These are phyloP conservation scores for Hydrozoanthus tunicans DNA, from an alignment of 64 coral and sea anemone genomes.

Conservation along the genomic window DNA sequence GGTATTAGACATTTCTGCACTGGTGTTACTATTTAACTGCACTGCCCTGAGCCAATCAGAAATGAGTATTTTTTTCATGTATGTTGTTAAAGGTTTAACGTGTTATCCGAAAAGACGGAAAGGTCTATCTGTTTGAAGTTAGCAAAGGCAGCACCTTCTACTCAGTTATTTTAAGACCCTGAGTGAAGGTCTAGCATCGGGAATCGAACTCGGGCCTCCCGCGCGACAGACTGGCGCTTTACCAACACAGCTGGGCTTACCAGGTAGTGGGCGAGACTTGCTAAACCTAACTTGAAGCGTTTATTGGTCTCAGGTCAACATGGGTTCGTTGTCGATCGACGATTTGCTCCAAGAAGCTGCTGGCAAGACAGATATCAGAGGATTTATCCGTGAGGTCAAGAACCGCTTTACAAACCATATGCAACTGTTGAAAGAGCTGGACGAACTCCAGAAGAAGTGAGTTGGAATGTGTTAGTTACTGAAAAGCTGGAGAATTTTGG, in stretches of 20 bases:
- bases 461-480: conserved; percentile 12
- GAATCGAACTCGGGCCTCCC: too few species aligned
- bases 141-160: too few species aligned
- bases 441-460: conserved; percentile 86
- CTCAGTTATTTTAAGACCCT: too few species aligned
- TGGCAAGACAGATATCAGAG: conserved; percentile 31
- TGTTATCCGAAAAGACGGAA: too few species aligned
- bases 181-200: too few species aligned
- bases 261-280: neutral
- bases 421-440: conserved; percentile 52
- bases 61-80: too few species aligned
- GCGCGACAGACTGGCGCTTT: neutral
- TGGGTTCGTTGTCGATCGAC: conserved; percentile 61
- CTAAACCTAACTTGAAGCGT: neutral
- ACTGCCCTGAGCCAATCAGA: too few species aligned
- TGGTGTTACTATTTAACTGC: too few species aligned
- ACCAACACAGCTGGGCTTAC: neutral
- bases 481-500: neutral
- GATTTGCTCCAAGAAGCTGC: conserved; percentile 75
- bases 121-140: too few species aligned
- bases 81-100: too few species aligned
- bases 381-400: conserved; percentile 67
- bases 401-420: conserved; percentile 64
- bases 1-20: too few species aligned
- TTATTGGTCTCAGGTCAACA: conserved; percentile 51